A percentile compares a stretch with the other conserved stretches of the same genome.
phyloP scores from a whole-genome alignment of 1,140 invertebrate genomes.

The Pseudobourletiella spinata region DNA sequence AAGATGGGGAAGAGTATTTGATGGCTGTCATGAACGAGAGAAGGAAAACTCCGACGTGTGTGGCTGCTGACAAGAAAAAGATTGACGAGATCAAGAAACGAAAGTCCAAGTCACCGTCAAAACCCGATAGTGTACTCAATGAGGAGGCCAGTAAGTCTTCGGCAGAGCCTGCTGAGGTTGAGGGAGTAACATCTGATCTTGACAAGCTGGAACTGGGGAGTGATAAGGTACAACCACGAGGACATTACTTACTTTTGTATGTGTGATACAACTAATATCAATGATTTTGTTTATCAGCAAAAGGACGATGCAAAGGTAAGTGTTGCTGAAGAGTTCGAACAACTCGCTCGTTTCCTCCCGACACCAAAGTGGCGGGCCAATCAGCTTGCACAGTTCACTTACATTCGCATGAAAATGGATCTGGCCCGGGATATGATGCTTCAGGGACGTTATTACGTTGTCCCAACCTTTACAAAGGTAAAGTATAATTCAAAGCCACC shows the following conservation, averaged over 20 bases:
- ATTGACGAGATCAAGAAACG: not conserved
- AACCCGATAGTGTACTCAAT: not conserved
- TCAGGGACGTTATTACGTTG: too few species aligned
- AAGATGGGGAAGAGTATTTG: slow-evolving; percentile 28
- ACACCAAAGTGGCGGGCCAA: slow-evolving; percentile 5
- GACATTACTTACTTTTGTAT: too few species aligned
- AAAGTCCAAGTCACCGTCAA: too few species aligned
- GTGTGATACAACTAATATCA: too few species aligned
- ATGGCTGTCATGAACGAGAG: slow-evolving; percentile 19
- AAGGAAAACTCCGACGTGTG: slow-evolving; percentile 17
- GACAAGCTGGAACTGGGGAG: not conserved
- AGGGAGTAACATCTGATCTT: not conserved
- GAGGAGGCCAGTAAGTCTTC: not conserved
- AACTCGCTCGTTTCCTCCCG: slow-evolving; percentile 1
- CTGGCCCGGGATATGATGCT: not conserved
- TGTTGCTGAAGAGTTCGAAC: too few species aligned
- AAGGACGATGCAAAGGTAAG: too few species aligned
- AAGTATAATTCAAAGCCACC: too few species aligned
- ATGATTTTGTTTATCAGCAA: too few species aligned
- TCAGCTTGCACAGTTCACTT: not conserved
- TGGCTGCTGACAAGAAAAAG: slow-evolving; percentile 3
- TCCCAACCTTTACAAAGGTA: too few species aligned
- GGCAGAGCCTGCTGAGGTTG: not conserved
- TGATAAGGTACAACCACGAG: too few species aligned
- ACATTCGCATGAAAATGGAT: not conserved